Evolutionary conservation across 64 coral and sea anemone genomes (phyloP).

Genomic region (Acropora yongei): DNA sequence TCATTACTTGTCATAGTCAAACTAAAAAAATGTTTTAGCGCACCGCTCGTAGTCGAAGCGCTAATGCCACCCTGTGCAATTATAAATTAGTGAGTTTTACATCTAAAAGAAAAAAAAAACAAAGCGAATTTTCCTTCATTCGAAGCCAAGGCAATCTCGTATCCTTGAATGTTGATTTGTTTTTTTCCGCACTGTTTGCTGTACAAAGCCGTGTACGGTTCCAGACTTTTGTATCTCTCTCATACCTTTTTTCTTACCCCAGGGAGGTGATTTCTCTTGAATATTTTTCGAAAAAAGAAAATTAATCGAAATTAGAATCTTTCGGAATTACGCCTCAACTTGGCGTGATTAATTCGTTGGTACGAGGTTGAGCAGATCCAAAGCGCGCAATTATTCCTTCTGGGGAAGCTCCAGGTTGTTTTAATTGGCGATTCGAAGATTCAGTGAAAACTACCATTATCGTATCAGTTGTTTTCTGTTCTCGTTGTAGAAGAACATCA

Average conservation of each 20-base stretch:
- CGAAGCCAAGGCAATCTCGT: conserved; percentile 11
- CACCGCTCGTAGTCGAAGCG: background rate
- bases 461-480: background rate
- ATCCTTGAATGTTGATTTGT: background rate
- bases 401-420: background rate
- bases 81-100: conserved; percentile 90
- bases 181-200: background rate
- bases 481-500: background rate
- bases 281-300: background rate
- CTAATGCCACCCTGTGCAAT: conserved; percentile 57
- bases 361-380: background rate
- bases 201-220: background rate
- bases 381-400: background rate
- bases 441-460: background rate
- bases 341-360: background rate
- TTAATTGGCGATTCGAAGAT: background rate
- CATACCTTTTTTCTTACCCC: background rate
- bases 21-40: conserved; percentile 30
- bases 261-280: background rate
- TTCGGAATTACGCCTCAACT: background rate
- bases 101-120: conserved; percentile 31
- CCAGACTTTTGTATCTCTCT: background rate
- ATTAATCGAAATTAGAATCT: background rate
- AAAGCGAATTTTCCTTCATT: conserved; percentile 33
- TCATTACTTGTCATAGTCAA: conserved; percentile 12